phyloP scores from a whole-genome alignment of 2,797 vertebrate genomes.

The Scleropages formosus region DNA sequence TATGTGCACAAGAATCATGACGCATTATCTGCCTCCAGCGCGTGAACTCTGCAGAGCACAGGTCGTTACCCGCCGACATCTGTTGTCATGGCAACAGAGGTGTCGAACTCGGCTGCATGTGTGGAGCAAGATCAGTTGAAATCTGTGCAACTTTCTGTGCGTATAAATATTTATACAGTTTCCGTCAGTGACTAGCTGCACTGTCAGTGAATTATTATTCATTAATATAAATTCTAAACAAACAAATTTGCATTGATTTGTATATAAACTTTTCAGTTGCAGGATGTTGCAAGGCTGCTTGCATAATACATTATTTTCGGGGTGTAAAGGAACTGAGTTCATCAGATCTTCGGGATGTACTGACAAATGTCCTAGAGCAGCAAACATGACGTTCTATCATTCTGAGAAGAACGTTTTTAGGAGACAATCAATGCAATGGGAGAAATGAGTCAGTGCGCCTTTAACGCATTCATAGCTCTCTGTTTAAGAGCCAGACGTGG shows the following conservation, averaged over 20 bases:
- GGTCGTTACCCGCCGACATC: not conserved
- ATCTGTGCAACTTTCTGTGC: not conserved
- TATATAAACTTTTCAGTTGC: not conserved
- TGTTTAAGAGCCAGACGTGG: not conserved
- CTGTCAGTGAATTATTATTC: not conserved
- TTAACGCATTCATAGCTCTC: not conserved
- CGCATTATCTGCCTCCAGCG: not conserved
- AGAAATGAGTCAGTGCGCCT: too few species aligned
- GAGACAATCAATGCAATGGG: too few species aligned
- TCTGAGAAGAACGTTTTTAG: too few species aligned
- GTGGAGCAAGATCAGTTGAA: not conserved
- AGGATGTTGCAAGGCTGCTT: not conserved
- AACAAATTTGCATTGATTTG: not conserved
- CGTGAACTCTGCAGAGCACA: not conserved
- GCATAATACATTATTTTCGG: not conserved
- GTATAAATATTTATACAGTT: not conserved
- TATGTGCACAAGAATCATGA: not conserved
- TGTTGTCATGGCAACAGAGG: slow-evolving; percentile 12
- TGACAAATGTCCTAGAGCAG: too few species aligned
- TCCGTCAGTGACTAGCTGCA: not conserved
- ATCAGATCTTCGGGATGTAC: too few species aligned
- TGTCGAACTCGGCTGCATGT: not conserved
- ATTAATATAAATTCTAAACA: not conserved
- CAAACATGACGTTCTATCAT: too few species aligned
- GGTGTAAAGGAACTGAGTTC: too few species aligned